Evolutionary conservation across 2,888 invertebrate species (phyloP), one percentile per base, ranked within the genome.

Genomic region (Coleophora flavipennella): DNA sequence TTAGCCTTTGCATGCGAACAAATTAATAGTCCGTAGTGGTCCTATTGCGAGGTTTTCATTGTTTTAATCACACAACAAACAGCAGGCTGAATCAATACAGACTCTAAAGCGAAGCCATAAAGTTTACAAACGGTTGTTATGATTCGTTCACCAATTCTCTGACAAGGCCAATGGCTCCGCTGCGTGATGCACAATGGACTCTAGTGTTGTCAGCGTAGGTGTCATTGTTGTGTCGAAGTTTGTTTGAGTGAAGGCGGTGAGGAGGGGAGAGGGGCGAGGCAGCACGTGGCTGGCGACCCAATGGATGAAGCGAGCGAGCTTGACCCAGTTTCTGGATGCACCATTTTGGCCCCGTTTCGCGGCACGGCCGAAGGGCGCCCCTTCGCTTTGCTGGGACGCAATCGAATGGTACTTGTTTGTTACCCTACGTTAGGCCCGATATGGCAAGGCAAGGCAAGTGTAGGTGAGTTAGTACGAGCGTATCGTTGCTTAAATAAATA

Each of bases 281-380:
- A 68, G 61, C 78, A 77, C 79, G 78, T 77, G 72, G 66, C 54
- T 46, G 59, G 57, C 75, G 71, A 65, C 67, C 70, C 69, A 55
- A 11, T 20, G 20, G 20, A 20, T 4, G 20, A 63, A 67, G 60
- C 69, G 62, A 69, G 65, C 74, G 79, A 79, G 79, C 76, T 81
- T 81, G 81, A 81, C 81, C 81, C 56, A 81, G 73, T 74, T 81
- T 62, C 59, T 66, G 66, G 77, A 76, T 78, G 80, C 80, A 81
- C 71, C 80, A 77, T 77, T 79, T 76, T 64, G 72, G 70, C 67
- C 69, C 69, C 67, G 63, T 70, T 75, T 63, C 62, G 68, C 68
- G 69, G 71, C 68, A 68, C 68, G 68, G 71, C 68, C 20, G 20
- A 62, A 69, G 68, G 68, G 63, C 68, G 61, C 61, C 71, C 69